phyloP scores from a whole-genome alignment of 2,797 vertebrate genomes.

The Sarcoramphus papa region DNA sequence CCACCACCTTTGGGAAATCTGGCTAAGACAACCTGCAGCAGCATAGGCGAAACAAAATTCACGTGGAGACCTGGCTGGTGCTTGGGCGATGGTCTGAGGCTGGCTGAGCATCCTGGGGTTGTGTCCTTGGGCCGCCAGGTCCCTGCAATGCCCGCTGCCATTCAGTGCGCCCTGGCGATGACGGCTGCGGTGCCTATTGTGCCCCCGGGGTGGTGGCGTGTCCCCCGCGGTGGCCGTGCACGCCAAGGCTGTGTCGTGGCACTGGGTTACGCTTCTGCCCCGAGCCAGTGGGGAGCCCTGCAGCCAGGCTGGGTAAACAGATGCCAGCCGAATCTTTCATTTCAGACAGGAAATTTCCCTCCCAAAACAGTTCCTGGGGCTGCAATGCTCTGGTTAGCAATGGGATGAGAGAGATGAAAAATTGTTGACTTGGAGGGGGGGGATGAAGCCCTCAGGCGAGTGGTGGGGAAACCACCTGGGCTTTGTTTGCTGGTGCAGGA shows the following conservation, averaged over 20 bases:
- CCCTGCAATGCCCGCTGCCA: neutral
- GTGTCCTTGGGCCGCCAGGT: neutral
- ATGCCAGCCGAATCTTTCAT: neutral
- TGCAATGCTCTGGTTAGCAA: neutral
- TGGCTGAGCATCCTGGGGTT: accelerated
- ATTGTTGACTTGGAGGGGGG: neutral
- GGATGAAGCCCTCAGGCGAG: neutral
- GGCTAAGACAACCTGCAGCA: neutral
- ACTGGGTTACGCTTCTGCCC: neutral
- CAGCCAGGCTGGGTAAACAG: neutral
- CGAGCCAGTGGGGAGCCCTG: accelerated
- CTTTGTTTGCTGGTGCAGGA: neutral
- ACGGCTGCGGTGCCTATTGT: accelerated
- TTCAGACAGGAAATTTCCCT: neutral
- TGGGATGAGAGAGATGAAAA: neutral
- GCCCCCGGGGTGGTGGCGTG: neutral
- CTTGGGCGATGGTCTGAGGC: neutral
- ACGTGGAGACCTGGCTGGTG: accelerated
- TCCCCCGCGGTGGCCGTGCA: accelerated
- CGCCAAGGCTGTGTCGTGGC: neutral
- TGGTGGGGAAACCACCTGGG: neutral
- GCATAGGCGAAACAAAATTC: accelerated
- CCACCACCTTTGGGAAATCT: neutral
- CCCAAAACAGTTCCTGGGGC: neutral
- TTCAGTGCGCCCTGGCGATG: accelerated